These are phyloP conservation scores for Melopsittacus undulatus DNA, from an alignment of 2,797 vertebrate species.

Conservation along the genomic window DNA sequence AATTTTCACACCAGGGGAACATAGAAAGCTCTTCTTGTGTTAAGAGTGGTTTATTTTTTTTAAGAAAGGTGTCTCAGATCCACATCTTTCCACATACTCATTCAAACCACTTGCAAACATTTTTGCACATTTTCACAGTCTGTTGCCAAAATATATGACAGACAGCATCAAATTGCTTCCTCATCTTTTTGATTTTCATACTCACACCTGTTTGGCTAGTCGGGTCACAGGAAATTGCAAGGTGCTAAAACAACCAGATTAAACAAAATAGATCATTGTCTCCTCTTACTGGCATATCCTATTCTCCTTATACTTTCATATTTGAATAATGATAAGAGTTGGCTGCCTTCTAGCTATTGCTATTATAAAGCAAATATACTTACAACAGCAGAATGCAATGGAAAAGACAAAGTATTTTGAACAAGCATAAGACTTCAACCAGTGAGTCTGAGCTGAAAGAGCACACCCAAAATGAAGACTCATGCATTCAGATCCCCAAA, in stretches of 20 bases:
- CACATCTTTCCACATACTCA: constrained; percentile 1
- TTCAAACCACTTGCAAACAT: constrained; percentile 34
- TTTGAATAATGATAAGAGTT: constrained; percentile 39
- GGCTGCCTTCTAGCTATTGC: background rate
- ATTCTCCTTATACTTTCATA: background rate
- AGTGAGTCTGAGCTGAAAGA: background rate
- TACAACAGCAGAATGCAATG: background rate
- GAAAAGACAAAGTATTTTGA: background rate
- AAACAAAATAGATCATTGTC: constrained; percentile 68
- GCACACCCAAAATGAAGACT: background rate
- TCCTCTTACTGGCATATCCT: constrained; percentile 41
- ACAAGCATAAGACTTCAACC: background rate
- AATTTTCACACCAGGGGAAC: constrained; percentile 56
- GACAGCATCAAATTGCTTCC: constrained; percentile 28
- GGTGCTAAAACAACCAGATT: constrained; percentile 63
- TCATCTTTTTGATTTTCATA: constrained; percentile 40
- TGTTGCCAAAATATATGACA: constrained; percentile 14
- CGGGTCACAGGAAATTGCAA: constrained; percentile 57
- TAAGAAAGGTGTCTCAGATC: constrained; percentile 10
- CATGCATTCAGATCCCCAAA: background rate
- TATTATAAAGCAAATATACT: background rate
- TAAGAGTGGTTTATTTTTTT: constrained; percentile 44
- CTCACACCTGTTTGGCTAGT: background rate
- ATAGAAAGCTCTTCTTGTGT: constrained; percentile 8
- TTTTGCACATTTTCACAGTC: constrained; percentile 45